Percentiles rank a stretch among this genome's conserved stretches.
Conservation (phyloP, 2,797 vertebrate species). For the Platalea minor region DNA sequence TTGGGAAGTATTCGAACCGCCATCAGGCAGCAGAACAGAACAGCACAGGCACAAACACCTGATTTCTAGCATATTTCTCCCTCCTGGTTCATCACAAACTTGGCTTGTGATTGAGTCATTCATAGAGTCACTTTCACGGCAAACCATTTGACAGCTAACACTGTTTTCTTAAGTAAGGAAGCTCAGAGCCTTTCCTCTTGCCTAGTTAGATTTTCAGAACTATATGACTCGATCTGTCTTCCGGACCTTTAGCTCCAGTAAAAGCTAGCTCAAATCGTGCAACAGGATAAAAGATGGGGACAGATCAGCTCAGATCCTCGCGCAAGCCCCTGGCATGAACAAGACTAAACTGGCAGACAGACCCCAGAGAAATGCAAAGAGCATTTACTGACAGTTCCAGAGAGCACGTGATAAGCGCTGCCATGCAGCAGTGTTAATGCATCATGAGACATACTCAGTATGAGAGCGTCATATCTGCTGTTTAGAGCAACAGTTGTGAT, state of each 20-base stretch:
- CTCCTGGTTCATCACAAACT: not conserved
- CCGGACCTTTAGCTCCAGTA: not conserved
- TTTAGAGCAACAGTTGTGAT: not conserved
- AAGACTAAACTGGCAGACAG: not conserved
- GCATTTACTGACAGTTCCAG: not conserved
- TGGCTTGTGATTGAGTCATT: not conserved
- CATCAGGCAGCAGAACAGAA: not conserved
- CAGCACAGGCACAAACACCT: not conserved
- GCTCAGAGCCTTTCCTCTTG: not conserved
- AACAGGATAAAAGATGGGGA: not conserved
- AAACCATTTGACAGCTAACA: not conserved
- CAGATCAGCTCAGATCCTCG: not conserved
- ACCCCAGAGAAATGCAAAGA: not conserved
- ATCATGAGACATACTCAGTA: not conserved
- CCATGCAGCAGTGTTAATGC: rapidly evolving
- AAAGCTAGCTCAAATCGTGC: not conserved
- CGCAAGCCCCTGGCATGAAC: not conserved
- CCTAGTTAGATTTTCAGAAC: not conserved
- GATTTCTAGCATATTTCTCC: not conserved
- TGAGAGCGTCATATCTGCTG: not conserved
- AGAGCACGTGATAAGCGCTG: rapidly evolving
- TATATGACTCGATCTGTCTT: not conserved
- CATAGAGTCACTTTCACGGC: not conserved
- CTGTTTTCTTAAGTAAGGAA: not conserved
- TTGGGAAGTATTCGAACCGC: not conserved